Base-by-base conservation (phyloP, 2,113 vertebrate genomes). In the Siphamia tubifer region DNA sequence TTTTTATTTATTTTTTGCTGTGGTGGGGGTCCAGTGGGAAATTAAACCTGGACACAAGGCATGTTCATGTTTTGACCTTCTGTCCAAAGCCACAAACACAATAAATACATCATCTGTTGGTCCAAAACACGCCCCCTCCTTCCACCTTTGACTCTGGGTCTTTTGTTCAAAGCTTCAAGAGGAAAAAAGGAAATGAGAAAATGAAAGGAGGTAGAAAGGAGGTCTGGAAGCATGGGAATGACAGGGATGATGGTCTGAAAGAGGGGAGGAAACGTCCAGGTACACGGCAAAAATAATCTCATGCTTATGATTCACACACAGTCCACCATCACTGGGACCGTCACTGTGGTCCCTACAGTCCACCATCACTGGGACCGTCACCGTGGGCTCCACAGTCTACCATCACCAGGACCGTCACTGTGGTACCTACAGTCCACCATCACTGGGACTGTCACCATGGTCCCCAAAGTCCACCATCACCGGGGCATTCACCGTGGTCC, bases 101-200 rank as follows among this genome's bases (percentile, higher is more conserved):
- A 31, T 39, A 55, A 53, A 68, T 39, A 47, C 28, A 4, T 7
- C 47, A 12, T 19, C 20, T 19, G 45, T 28, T 8, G 15, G 30
- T 8, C 48, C 77, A n/a, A 42, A 68, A 65, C 44, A 47, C 12
- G n/a, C n/a, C n/a, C n/a, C n/a, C n/a, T 45, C 47, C 32, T 24
- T 15, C 68, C 53, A 39, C 68, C 60, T 48, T 28, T 28, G 16
- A 21, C 23, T 48, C 42, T 16, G n/a, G 1, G 12, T 66, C n/a
- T 73, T 71, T 55, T 43, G 17, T 47, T 36, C 17, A n/a, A 34
- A 28, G 36, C 38, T 3, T 25, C 32, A 13, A 42, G 28, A 17
- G 16, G 47, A 20, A 21, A 8, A 30, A 45, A 66, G 32, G 19
- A 32, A 42, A 31, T 13, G 23, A 2, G 51, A 10, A n/a, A n/a